These are phyloP conservation scores for Crotalus viridis DNA, from an alignment of 2,113 vertebrate species.

Conservation along the genomic window DNA sequence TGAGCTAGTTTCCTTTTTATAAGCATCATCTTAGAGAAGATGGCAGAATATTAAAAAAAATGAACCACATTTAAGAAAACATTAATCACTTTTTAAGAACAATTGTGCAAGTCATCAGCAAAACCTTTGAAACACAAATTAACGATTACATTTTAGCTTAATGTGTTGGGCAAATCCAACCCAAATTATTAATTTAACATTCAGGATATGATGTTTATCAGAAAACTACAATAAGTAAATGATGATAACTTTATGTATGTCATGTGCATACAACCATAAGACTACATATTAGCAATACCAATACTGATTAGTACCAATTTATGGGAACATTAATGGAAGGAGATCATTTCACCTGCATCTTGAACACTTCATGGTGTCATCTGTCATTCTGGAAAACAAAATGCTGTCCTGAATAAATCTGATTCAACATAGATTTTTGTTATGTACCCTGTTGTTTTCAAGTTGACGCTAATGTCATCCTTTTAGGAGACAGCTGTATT, in stretches of 20 bases:
- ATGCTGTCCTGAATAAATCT: background rate
- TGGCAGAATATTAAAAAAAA: background rate
- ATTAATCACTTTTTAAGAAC: background rate
- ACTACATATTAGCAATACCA: background rate
- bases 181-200: background rate
- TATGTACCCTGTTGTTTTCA: background rate
- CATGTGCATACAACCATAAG: background rate
- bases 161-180: background rate
- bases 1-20: background rate
- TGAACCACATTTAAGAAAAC: background rate
- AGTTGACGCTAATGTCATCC: background rate
- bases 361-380: background rate
- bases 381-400: background rate
- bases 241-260: background rate
- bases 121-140: background rate
- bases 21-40: background rate
- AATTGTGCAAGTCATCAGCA: background rate
- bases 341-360: background rate
- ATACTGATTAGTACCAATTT: background rate
- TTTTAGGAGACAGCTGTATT: background rate
- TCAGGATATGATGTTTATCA: background rate
- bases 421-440: background rate
- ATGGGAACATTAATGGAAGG: background rate
- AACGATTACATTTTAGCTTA: background rate
- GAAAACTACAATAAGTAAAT: background rate